Percentiles rank a stretch among this genome's conserved stretches.
Evolutionary conservation across 2,797 vertebrate genomes (phyloP).

Genomic region (Odontamblyopus rebecca): DNA sequence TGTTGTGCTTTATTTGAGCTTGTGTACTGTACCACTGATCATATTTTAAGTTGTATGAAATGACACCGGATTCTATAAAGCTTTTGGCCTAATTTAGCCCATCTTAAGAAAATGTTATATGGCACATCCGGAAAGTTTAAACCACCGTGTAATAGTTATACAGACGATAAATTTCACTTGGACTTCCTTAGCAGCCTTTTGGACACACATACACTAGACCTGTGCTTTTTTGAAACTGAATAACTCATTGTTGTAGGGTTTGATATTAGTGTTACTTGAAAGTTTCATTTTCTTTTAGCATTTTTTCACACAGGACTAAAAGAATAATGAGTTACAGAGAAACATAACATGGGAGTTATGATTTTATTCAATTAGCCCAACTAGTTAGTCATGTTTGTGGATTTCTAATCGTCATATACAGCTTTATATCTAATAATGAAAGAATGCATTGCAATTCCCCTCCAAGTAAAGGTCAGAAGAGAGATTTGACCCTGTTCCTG

Average conservation of each 20-base stretch:
- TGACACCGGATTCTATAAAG: conserved; percentile 19
- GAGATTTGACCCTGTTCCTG: conserved; percentile 53
- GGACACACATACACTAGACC: conserved; percentile 1
- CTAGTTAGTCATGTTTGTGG: not conserved
- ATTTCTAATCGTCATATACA: not conserved
- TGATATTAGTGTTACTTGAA: conserved; percentile 6
- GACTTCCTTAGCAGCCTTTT: conserved; percentile 1
- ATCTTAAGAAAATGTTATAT: conserved; percentile 11
- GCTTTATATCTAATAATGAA: conserved; percentile 10
- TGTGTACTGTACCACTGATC: conserved; percentile 14
- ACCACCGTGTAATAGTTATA: conserved; percentile 8
- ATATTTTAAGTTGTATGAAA: conserved; percentile 25
- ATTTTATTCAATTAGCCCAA: not conserved
- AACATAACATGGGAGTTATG: not conserved
- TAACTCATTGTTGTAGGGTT: not conserved
- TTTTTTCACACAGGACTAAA: not conserved
- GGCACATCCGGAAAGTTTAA: conserved; percentile 18
- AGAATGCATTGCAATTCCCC: conserved; percentile 33
- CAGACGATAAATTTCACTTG: conserved; percentile 16
- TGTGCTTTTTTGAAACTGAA: not conserved
- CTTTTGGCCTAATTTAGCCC: conserved; percentile 3
- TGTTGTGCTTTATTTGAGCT: conserved; percentile 12
- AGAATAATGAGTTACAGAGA: not conserved
- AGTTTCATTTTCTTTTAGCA: conserved; percentile 6
- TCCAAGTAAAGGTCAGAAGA: conserved; percentile 40